These are phyloP conservation scores for Hipposideros larvatus DNA, from an alignment of 2,797 vertebrate genomes.

Conservation along the genomic window DNA sequence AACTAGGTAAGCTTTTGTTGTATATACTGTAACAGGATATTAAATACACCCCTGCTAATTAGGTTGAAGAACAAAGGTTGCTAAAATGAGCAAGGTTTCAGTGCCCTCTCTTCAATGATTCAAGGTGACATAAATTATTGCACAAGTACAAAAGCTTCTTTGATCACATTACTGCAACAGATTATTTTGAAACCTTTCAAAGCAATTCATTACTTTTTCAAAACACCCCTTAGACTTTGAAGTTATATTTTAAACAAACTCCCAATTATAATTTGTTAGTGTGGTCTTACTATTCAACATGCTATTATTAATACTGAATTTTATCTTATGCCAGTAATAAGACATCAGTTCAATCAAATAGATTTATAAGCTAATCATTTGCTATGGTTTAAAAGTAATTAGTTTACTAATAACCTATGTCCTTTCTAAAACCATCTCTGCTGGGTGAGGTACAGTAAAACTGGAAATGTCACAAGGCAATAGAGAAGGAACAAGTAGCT, in stretches of 20 bases:
- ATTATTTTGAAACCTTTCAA: constrained; percentile 10
- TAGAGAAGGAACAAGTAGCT: background rate
- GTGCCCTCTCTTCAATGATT: background rate
- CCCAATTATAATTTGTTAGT: background rate
- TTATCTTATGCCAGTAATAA: background rate
- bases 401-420: background rate
- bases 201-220: constrained; percentile 16
- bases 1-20: constrained; percentile 48
- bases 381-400: background rate
- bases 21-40: background rate
- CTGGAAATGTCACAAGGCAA: background rate
- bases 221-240: constrained; percentile 5
- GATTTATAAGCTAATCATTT: background rate
- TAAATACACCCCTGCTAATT: background rate
- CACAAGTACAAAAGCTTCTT: background rate
- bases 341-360: background rate
- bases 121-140: constrained; percentile 57
- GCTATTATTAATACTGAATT: background rate
- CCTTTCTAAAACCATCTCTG: background rate
- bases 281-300: background rate
- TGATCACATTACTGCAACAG: background rate
- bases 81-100: constrained; percentile 50
- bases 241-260: constrained; percentile 15
- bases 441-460: background rate
- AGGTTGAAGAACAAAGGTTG: constrained; percentile 19